Evolutionary conservation across 2,888 invertebrate species (phyloP).

Genomic region (Cosmia trapezina): DNA sequence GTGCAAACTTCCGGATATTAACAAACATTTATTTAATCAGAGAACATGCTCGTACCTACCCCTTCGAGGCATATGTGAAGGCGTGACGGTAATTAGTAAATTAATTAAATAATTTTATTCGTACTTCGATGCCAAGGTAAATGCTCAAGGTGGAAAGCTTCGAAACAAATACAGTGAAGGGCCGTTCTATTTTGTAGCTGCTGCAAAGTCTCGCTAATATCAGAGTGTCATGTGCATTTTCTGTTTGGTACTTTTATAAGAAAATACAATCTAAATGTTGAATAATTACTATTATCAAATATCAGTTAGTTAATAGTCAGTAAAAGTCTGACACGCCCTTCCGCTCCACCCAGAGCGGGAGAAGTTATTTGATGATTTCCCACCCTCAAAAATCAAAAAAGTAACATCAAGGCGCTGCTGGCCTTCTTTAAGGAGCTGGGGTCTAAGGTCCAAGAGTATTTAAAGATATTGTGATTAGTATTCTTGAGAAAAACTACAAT

Average conservation of each 20-base stretch:
- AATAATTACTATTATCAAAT: no score
- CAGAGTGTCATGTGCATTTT: background rate
- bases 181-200: conserved; percentile 35
- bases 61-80: conserved; percentile 1
- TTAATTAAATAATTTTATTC: conserved; percentile 26
- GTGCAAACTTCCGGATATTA: background rate
- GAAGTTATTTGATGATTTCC: no score
- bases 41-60: background rate
- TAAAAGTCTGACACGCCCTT: no score
- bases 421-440: no score
- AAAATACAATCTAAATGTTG: background rate
- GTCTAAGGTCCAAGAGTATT: background rate
- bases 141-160: conserved; percentile 46
- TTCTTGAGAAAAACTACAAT: background rate
- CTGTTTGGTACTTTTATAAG: background rate
- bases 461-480: background rate
- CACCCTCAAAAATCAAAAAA: no score
- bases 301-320: no score
- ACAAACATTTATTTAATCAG: background rate
- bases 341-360: no score
- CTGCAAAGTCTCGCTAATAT: background rate
- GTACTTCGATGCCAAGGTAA: conserved; percentile 46
- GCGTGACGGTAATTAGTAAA: conserved; percentile 27
- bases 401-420: no score
- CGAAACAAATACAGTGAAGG: conserved; percentile 57